Evolutionary conservation across 2,888 invertebrate species (phyloP).

Genomic region (Orgyia antiqua): DNA sequence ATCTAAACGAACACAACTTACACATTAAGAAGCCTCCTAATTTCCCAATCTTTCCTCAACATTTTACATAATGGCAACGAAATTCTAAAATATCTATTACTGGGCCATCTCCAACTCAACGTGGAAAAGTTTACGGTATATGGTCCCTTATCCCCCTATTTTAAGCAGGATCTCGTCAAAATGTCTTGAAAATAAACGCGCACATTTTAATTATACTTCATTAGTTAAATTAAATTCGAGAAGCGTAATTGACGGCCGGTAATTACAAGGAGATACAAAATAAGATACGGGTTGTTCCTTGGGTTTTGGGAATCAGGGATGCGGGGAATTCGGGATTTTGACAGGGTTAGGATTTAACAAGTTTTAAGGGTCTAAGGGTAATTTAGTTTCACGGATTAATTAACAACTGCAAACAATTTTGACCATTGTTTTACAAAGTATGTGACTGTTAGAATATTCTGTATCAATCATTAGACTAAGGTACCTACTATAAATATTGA

Average conservation of each 20-base stretch:
- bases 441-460: too few relatives aligned
- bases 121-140: slow-evolving; percentile 35
- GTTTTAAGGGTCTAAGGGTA: background rate
- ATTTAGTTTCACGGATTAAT: too few relatives aligned
- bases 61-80: slow-evolving; percentile 11
- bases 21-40: slow-evolving; percentile 4
- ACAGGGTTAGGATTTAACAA: background rate
- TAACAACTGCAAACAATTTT: too few relatives aligned
- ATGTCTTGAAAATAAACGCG: slow-evolving; percentile 58
- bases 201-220: slow-evolving; percentile 77
- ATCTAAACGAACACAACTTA: slow-evolving; percentile 6
- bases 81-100: slow-evolving; percentile 23
- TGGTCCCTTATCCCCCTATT: slow-evolving; percentile 24
- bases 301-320: slow-evolving; percentile 30
- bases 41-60: slow-evolving; percentile 7
- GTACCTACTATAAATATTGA: too few relatives aligned
- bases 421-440: too few relatives aligned
- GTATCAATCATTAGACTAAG: too few relatives aligned
- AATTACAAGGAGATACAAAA: slow-evolving; percentile 55
- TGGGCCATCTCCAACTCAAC: slow-evolving; percentile 19
- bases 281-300: slow-evolving; percentile 22
- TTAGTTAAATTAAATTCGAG: slow-evolving; percentile 76
- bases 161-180: slow-evolving; percentile 32
- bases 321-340: slow-evolving; percentile 21
- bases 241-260: slow-evolving; percentile 67